Evolutionary conservation across 1,140 invertebrate species (phyloP).

Genomic region (Xylocopa sonorina): DNA sequence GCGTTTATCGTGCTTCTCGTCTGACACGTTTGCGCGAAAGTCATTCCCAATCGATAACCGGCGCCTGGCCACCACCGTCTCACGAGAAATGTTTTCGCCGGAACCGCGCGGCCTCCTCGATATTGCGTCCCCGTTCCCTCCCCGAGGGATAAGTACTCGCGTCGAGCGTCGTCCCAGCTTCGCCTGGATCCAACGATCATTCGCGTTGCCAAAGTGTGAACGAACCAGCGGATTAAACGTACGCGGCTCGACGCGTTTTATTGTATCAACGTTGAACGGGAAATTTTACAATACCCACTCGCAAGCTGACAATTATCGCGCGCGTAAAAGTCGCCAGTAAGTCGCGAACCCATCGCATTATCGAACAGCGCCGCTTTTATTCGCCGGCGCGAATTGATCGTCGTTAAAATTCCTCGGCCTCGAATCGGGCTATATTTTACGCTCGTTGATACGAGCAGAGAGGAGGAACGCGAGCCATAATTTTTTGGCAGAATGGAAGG

Average conservation of each 20-base stretch:
- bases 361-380: not conserved
- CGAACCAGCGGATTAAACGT: no score
- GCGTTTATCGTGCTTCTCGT: slow-evolving; percentile 64
- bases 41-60: slow-evolving; percentile 68
- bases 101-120: slow-evolving; percentile 17
- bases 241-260: no score
- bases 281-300: no score
- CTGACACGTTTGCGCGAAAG: slow-evolving; percentile 68
- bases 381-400: not conserved
- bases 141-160: no score
- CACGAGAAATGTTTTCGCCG: slow-evolving; percentile 45
- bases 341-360: not conserved
- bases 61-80: slow-evolving; percentile 56
- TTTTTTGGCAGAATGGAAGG: slow-evolving; percentile 9
- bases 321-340: not conserved
- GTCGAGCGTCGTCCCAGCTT: no score
- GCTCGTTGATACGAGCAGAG: not conserved
- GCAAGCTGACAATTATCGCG: no score
- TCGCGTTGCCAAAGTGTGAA: no score
- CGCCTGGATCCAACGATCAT: no score
- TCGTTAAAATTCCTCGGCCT: not conserved
- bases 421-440: not conserved
- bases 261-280: no score
- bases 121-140: slow-evolving; percentile 18
- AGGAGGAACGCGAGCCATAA: not conserved